Evolutionary conservation across 2,113 vertebrate species (phyloP), one percentile per base, ranked within the genome.

Genomic region (Tachysurus vachellii): DNA sequence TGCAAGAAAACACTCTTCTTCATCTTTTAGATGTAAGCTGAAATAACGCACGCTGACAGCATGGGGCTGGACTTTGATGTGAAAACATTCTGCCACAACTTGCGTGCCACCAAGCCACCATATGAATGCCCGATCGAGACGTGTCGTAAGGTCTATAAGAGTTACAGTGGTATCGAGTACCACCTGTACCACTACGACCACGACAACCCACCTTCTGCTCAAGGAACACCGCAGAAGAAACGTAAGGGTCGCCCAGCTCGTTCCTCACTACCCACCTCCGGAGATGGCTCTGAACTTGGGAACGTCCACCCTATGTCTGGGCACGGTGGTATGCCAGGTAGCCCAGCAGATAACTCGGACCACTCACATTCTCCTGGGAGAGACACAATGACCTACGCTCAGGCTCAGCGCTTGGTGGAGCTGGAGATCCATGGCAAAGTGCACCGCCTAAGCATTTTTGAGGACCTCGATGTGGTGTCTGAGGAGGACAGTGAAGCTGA

Each of bases 41-140:
- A 89, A 89, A 81, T 77, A 88, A 85, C 91, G 91, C 92, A 90
- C 88, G 80, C 92, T 89, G 92, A 93, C 93, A 93, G 90, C 83
- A 99, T 99, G 98, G 98, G 98, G 90, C 96, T 98, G 93, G 98
- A 99, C 93, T 99, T 99, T 91, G 98, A 99, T 17, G 98, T 99
- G 82, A 99, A 99, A 95, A 99, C 97, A 12, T 99, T 98, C 94
- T 99, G 98, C 94, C 97, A 99, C 94, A 99, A 99, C 87, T 93
- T 99, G 77, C 95, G 98, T 91, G 98, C 98, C 68, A 97, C 97
- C 91, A 99, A 99, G 90, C 98, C 98, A n/a, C 98, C 98, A 0
- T 99, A 99, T 13, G 98, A 99, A 93, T 99, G 98, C 64, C 98
- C 98, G 0, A 97, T 99, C 92, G 97, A 97, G 91, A 97, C 95